Percentiles rank a stretch among this genome's conserved stretches.
Conservation (phyloP, 2,113 vertebrate genomes). For the Eudyptes chrysolophus region DNA sequence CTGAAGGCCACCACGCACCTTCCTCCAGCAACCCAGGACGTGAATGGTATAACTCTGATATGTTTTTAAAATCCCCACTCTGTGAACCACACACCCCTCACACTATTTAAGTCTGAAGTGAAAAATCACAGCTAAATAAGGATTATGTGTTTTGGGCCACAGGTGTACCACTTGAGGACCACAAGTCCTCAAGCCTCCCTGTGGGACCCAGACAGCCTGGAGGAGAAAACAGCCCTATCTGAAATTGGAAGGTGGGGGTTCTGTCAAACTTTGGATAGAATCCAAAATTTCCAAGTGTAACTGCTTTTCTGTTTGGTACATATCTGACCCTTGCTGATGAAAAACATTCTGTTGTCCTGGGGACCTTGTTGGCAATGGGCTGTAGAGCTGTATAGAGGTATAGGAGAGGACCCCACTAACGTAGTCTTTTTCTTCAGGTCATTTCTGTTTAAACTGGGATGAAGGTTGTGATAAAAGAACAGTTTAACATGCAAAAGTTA, state of each 20-base stretch:
- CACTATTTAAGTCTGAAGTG: background rate
- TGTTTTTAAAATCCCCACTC: background rate
- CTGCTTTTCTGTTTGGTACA: background rate
- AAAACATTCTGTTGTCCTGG: background rate
- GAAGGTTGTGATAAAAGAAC: background rate
- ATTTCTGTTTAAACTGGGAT: background rate
- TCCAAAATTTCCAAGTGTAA: background rate
- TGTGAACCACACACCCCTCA: background rate
- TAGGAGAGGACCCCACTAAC: background rate
- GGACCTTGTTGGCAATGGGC: background rate
- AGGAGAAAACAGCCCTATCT: background rate
- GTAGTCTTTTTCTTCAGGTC: background rate
- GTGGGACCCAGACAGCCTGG: background rate
- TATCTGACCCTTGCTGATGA: background rate
- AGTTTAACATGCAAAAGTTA: background rate
- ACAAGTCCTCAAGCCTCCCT: background rate
- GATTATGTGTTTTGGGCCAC: background rate
- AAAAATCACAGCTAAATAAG: background rate
- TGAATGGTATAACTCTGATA: background rate
- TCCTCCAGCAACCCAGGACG: background rate
- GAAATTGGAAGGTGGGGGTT: rapidly evolving
- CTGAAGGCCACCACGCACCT: background rate
- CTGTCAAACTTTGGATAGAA: background rate
- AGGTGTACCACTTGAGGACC: background rate
- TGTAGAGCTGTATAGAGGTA: background rate